Base-by-base conservation (phyloP, 1,140 invertebrate genomes). In the Matsumurasca onukii region DNA sequence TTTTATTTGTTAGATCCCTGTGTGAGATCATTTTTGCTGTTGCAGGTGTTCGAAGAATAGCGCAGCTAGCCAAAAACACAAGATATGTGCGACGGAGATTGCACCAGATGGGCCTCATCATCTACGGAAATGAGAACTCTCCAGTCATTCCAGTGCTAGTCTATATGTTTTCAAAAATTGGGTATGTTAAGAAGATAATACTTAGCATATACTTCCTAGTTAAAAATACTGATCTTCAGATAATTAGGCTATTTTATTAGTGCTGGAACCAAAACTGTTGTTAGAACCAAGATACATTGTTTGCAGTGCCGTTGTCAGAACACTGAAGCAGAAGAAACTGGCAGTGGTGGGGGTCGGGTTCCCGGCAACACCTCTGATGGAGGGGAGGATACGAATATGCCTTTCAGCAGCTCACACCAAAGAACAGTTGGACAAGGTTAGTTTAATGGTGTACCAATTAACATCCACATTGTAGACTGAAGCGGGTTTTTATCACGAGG, bases 261-360 rank as follows among this genome's bases (percentile, higher is more conserved):
- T n/a, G n/a, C n/a, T n/a, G n/a, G n/a, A n/a, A n/a, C n/a, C n/a
- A n/a, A n/a, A n/a, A n/a, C n/a, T n/a, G n/a, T n/a, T n/a, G n/a
- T n/a, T n/a, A n/a, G n/a, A n/a, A n/a, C n/a, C n/a, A n/a, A n/a
- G n/a, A n/a, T n/a, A n/a, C n/a, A n/a, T n/a, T n/a, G n/a, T n/a
- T 39, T 17, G 17, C 76, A 94, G 92, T 20, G 86, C 86, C 66
- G 93, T 96, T 75, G 92, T 97, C 66, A 86, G 96, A 74, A 89
- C 89, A 69, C 83, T 98, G 75, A 88, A 91, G 63, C 86, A 86
- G 69, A 82, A 89, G 68, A 91, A 93, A 61, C 89, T 99, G 67
- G 97, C 96, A 24, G 89, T 90, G 13, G 97, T 99, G 2, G 96
- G 97, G 67, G 98, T 99, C 67, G 96, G 96, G 67, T 99, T 98